Percentiles rank a stretch among this genome's conserved stretches.
Evolutionary conservation across 2,888 invertebrate genomes (phyloP).

Genomic region (Cephus sareptanus): DNA sequence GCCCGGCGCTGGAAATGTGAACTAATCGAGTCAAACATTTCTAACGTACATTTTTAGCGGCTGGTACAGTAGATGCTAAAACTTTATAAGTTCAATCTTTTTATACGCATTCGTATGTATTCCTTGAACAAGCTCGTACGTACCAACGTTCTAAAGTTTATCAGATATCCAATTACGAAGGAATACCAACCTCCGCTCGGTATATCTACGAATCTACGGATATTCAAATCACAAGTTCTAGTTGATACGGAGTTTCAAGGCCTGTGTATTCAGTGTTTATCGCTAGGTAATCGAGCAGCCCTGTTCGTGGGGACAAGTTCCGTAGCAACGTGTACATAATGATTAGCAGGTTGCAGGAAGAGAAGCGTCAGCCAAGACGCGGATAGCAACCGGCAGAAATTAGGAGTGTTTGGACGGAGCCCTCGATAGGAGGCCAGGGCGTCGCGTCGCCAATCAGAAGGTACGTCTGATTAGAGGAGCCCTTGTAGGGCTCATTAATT

Average conservation of each 20-base stretch:
- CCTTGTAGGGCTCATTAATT: constrained; percentile 56
- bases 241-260: not conserved
- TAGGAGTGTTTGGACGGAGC: constrained; percentile 50
- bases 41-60: too few relatives aligned
- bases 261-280: not conserved
- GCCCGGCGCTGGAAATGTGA: not conserved
- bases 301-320: not conserved
- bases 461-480: constrained; percentile 61
- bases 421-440: constrained; percentile 21
- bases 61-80: not conserved
- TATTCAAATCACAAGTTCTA: not conserved
- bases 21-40: not conserved
- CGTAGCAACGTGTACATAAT: not conserved
- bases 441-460: constrained; percentile 54
- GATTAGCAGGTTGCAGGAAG: not conserved
- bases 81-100: not conserved
- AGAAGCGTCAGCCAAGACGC: not conserved
- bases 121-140: too few relatives aligned
- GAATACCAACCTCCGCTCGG: not conserved
- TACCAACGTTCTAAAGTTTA: not conserved
- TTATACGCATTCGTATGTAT: not conserved
- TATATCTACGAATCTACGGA: not conserved
- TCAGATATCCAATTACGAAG: not conserved
- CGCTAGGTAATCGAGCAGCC: not conserved
- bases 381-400: constrained; percentile 30